phyloP scores from a whole-genome alignment of 2,888 invertebrate species.

The Xylota sylvarum region DNA sequence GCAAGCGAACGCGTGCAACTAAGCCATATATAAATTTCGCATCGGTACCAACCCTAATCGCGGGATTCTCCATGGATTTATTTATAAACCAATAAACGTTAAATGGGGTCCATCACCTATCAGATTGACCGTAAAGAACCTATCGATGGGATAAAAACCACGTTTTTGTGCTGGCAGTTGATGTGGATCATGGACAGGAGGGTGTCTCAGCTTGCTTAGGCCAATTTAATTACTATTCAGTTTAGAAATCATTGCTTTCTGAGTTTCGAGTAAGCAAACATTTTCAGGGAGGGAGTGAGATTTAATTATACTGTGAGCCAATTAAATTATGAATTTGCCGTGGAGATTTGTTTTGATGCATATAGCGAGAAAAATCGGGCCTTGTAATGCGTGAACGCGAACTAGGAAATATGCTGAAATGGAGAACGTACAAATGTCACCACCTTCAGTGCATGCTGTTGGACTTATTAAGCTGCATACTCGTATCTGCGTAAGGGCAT shows the following conservation, averaged over 20 bases:
- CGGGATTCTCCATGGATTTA: conserved; percentile 59
- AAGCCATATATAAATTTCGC: conserved; percentile 41
- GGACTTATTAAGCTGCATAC: no score
- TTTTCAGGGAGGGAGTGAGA: neutral
- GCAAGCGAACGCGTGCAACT: conserved; percentile 56
- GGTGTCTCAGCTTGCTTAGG: conserved; percentile 8
- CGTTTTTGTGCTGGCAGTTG: neutral
- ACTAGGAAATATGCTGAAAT: no score
- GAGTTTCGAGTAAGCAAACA: neutral
- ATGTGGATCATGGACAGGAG: neutral
- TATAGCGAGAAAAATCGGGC: neutral
- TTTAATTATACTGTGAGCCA: neutral
- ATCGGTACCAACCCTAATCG: conserved; percentile 59
- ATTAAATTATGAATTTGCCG: conserved; percentile 16
- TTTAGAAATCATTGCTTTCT: conserved; percentile 10
- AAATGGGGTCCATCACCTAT: conserved; percentile 74
- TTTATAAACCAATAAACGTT: conserved; percentile 74
- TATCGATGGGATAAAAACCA: conserved; percentile 44
- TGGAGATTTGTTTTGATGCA: neutral
- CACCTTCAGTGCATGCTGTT: no score
- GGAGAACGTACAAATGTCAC: no score
- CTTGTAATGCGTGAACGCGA: no score
- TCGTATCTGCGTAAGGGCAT: no score
- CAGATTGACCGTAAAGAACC: conserved; percentile 47
- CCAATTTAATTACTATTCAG: conserved; percentile 19